Base-by-base conservation (phyloP, 2,113 vertebrate species). In the Urocitellus parryii region DNA sequence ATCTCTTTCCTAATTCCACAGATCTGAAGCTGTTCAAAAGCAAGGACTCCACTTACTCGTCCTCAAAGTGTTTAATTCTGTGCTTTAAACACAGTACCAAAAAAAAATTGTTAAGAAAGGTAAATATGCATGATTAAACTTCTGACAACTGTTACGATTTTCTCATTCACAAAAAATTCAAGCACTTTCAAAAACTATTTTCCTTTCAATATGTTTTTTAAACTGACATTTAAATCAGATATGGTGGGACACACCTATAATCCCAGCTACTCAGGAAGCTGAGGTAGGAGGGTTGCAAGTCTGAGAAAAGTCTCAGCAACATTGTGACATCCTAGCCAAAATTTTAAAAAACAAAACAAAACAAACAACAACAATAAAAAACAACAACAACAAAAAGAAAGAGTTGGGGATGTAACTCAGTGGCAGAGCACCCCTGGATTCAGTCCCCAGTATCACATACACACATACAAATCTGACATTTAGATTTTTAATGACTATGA, bases 161-260 rank as follows among this genome's bases (percentile, higher is more conserved):
- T 80, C 48, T 86, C 29, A 93, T 89, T 42, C n/a, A 85, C 45
- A 12, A 20, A 24, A 93, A 90, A 24, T 70, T 91, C 56, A 85
- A 81, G 32, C 16, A 72, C 78, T 74, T 90, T 78, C 16, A 91
- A 63, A 39, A 79, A 70, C 80, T 58, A 34, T 25, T 89, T 95
- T 53, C n/a, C 45, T 27, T 70, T 90, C 29, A 72, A 61, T 85
- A 27, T 48, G 6, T 79, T 90, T 39, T 3, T 34, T 70, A 27
- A 77, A 89, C 8, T 65, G 68, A 24, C 24, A 63, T 63, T 63
- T 63, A 63, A 63, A 27, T 8, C 24, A 63, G 61, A 27, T 63
- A 27, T 63, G 24, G 24, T 63, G 10, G 61, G 2, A 63, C 61
- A 25, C 25, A 63, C 61, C 24, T 63, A 4, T 63, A 63, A 61